phyloP scores from a whole-genome alignment of 2,113 vertebrate genomes.

The Notarius lentiginosus region DNA sequence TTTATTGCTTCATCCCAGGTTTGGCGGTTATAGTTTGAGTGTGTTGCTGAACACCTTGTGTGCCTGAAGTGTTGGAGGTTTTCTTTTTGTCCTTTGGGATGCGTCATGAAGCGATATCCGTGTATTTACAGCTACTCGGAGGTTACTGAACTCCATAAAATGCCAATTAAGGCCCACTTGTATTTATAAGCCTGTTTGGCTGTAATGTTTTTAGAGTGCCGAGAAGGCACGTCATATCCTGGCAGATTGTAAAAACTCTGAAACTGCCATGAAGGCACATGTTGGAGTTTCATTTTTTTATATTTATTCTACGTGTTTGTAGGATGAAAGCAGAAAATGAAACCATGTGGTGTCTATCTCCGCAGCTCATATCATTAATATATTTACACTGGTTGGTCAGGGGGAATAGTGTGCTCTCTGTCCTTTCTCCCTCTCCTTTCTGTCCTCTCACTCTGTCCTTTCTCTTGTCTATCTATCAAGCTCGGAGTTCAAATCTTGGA shows the following conservation, averaged over 20 bases:
- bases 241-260: neutral
- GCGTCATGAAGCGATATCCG: neutral
- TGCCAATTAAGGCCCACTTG: neutral
- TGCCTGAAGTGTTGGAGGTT: neutral
- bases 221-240: neutral
- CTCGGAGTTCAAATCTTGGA: no score
- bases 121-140: neutral
- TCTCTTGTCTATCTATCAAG: no score
- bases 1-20: neutral
- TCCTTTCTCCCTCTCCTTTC: no score
- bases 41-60: neutral
- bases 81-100: neutral
- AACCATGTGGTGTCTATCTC: neutral
- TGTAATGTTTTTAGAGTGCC: neutral
- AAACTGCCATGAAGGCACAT: neutral
- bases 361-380: neutral
- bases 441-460: no score
- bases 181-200: no score
- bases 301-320: neutral
- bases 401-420: neutral
- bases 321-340: neutral
- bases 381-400: neutral
- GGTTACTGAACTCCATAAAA: neutral
- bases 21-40: neutral
- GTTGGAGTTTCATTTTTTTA: neutral